These are phyloP conservation scores for Ophthalmolycus amberensis DNA, from an alignment of 2,113 vertebrate genomes.

Conservation along the genomic window DNA sequence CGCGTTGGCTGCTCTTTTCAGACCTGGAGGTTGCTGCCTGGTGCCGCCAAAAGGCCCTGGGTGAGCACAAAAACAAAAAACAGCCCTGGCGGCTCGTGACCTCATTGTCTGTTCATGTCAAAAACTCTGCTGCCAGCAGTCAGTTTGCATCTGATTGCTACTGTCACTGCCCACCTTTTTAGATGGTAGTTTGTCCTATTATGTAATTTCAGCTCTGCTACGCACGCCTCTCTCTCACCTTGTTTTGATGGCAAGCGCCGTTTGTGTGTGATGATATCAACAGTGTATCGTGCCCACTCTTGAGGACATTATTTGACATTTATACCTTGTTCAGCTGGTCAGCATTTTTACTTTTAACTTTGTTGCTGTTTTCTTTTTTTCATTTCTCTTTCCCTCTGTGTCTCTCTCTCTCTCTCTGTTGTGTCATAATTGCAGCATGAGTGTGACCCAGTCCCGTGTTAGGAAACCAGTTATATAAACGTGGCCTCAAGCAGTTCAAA, in stretches of 20 bases:
- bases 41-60: slow-evolving; percentile 11
- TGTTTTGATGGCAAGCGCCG: slow-evolving; percentile 14
- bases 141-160: slow-evolving; percentile 21
- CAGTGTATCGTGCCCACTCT: background rate
- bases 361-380: background rate
- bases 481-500: slow-evolving; percentile 38
- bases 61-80: slow-evolving; percentile 52
- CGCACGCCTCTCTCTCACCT: background rate
- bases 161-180: slow-evolving; percentile 39
- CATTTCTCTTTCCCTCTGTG: background rate
- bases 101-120: slow-evolving; percentile 71
- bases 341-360: slow-evolving; percentile 4
- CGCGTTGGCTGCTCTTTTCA: background rate
- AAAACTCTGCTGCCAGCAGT: slow-evolving; percentile 48
- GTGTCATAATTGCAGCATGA: slow-evolving; percentile 42
- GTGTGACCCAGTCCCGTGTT: slow-evolving; percentile 54
- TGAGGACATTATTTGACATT: slow-evolving; percentile 15
- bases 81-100: slow-evolving; percentile 53
- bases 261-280: slow-evolving; percentile 19
- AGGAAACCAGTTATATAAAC: slow-evolving; percentile 68
- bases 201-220: slow-evolving; percentile 28
- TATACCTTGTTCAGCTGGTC: slow-evolving; percentile 18
- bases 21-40: no score
- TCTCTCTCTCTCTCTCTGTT: background rate
- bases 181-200: slow-evolving; percentile 52